Percentiles rank a stretch among this genome's conserved stretches.
These are phyloP conservation scores for Dendronephthya gigantea DNA, from an alignment of 64 coral and sea anemone species.

Conservation along the genomic window DNA sequence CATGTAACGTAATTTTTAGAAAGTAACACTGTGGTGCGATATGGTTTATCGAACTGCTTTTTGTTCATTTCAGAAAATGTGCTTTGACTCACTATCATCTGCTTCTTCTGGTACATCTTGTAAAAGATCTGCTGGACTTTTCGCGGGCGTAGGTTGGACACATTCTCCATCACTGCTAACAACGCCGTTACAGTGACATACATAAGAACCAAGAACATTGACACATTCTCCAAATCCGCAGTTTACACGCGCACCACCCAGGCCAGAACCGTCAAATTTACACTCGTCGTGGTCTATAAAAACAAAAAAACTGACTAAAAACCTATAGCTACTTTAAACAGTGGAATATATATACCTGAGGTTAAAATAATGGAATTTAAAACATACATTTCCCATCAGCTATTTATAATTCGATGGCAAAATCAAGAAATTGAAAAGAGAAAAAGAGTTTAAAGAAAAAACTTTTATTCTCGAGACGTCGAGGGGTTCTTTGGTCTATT, in stretches of 20 bases:
- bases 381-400: background rate
- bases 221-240: conserved; percentile 9
- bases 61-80: background rate
- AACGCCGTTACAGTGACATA: background rate
- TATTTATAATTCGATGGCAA: background rate
- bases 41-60: background rate
- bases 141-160: background rate
- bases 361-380: too few relatives aligned
- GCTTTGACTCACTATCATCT: background rate
- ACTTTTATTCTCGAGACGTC: too few relatives aligned
- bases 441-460: too few relatives aligned
- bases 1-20: too few relatives aligned
- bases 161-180: background rate
- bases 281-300: background rate
- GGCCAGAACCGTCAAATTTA: background rate
- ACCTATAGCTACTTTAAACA: too few relatives aligned
- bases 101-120: background rate
- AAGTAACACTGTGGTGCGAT: background rate
- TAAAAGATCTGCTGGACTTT: background rate
- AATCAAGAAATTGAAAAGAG: background rate
- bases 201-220: background rate
- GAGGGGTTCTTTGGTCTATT: too few relatives aligned
- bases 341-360: too few relatives aligned
- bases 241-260: background rate
- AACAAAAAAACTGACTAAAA: background rate